Evolutionary conservation across 1,140 invertebrate genomes (phyloP).

Genomic region (Episyrphus balteatus): DNA sequence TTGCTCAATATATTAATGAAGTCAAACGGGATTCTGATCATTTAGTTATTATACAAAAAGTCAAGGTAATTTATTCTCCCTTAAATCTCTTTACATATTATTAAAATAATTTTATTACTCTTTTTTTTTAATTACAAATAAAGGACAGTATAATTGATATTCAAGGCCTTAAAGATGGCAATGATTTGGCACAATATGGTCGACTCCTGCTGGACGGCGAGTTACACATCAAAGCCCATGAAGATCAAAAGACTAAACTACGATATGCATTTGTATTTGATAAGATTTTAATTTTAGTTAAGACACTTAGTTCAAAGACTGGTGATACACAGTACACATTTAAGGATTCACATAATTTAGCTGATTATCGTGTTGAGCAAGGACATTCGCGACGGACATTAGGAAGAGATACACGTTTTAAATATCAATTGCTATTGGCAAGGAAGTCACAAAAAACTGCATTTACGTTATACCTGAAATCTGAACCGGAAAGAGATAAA

Average conservation of each 20-base stretch:
- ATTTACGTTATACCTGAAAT: slow-evolving; percentile 83
- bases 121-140: slow-evolving; percentile 35
- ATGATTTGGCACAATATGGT: slow-evolving; percentile 77
- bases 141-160: slow-evolving; percentile 71
- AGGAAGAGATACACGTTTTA: slow-evolving; percentile 61
- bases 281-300: slow-evolving; percentile 91
- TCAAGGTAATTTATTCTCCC: slow-evolving; percentile 47
- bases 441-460: slow-evolving; percentile 69
- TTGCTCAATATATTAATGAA: slow-evolving; percentile 96
- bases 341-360: slow-evolving; percentile 72
- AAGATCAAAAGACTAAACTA: slow-evolving; percentile 72
- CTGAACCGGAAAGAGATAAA: slow-evolving; percentile 73
- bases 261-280: slow-evolving; percentile 96
- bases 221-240: slow-evolving; percentile 81
- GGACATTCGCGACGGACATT: slow-evolving; percentile 48
- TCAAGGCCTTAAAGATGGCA: slow-evolving; percentile 60
- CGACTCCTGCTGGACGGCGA: slow-evolving; percentile 85
- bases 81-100: slow-evolving; percentile 1
- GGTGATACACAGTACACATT: slow-evolving; percentile 82
- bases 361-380: slow-evolving; percentile 81
- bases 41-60: slow-evolving; percentile 78
- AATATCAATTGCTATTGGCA: slow-evolving; percentile 72
- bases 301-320: slow-evolving; percentile 62
- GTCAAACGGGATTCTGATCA: slow-evolving; percentile 95
- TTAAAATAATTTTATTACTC: background rate